Percentiles rank a stretch among this genome's conserved stretches.
These are phyloP conservation scores for Zeuzera pyrina DNA, from an alignment of 2,888 invertebrate genomes.

Conservation along the genomic window DNA sequence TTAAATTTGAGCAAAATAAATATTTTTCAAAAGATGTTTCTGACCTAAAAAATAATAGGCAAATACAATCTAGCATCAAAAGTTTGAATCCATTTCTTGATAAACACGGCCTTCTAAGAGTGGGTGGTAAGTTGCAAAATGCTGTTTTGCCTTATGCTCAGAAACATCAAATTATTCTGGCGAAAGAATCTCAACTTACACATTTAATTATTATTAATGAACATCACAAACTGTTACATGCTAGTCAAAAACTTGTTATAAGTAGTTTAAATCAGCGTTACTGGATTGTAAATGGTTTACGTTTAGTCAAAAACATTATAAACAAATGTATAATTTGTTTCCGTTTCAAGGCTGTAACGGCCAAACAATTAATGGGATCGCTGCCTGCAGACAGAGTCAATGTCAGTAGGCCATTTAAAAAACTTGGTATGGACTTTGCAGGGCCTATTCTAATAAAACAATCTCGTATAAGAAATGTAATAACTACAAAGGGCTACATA, in stretches of 20 bases:
- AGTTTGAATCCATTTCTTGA: too few species aligned
- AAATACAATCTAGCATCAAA: too few species aligned
- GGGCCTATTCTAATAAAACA: slow-evolving; percentile 6
- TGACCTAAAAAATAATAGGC: too few species aligned
- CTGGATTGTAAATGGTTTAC: slow-evolving; percentile 7
- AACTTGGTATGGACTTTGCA: slow-evolving; percentile 3
- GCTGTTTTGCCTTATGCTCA: too few species aligned
- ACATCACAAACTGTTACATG: slow-evolving; percentile 3
- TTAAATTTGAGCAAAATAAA: too few species aligned
- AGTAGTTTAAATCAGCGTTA: slow-evolving; percentile 3
- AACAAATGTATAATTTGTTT: slow-evolving; percentile 9
- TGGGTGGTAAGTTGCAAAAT: too few species aligned
- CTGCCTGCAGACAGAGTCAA: slow-evolving; percentile 4
- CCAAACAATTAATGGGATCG: slow-evolving; percentile 8
- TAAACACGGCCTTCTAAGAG: too few species aligned
- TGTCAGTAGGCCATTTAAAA: slow-evolving; percentile 3
- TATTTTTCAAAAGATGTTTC: too few species aligned
- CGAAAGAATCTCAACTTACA: too few species aligned
- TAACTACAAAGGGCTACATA: neutral
- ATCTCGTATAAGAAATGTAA: neutral
- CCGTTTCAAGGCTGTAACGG: slow-evolving; percentile 4
- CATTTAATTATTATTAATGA: too few species aligned
- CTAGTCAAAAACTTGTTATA: slow-evolving; percentile 3
- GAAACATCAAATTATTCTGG: too few species aligned
- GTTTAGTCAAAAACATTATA: slow-evolving; percentile 5